Percentiles rank a stretch among this genome's conserved stretches.
phyloP scores from a whole-genome alignment of 92 coral and sea anemone genomes.

The Plumapathes pennacea region DNA sequence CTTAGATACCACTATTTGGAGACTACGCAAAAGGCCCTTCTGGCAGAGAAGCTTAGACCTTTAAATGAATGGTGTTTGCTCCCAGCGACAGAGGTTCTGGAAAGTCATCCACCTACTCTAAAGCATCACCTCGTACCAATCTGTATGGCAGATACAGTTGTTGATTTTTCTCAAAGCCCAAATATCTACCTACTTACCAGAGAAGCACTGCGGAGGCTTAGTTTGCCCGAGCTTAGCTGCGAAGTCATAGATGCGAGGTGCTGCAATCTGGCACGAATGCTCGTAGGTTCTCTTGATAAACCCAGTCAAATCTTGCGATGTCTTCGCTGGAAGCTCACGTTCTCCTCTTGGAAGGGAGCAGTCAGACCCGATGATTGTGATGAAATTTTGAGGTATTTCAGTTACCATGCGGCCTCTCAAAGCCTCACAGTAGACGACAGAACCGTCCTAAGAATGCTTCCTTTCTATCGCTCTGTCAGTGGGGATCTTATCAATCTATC shows the following conservation, averaged over 20 bases:
- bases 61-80: conserved; percentile 48
- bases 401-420: neutral
- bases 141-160: conserved; percentile 35
- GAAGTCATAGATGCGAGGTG: neutral
- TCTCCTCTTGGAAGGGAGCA: neutral
- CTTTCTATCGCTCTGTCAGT: conserved; percentile 35
- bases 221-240: conserved; percentile 46
- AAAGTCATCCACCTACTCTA: neutral
- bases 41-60: conserved; percentile 2
- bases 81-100: conserved; percentile 30
- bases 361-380: neutral
- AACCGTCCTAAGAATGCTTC: conserved; percentile 19
- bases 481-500: conserved; percentile 16
- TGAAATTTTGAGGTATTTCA: conserved; percentile 40
- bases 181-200: neutral
- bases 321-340: conserved; percentile 22
- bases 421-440: neutral
- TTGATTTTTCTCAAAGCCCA: conserved; percentile 3
- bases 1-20: too few species aligned
- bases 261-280: neutral
- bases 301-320: conserved; percentile 35
- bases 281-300: conserved; percentile 40
- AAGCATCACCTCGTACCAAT: conserved; percentile 50
- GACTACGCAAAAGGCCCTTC: neutral
- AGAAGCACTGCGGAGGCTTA: conserved; percentile 17